A percentile compares a stretch with the other conserved stretches of the same genome.
phyloP scores from a whole-genome alignment of 2,113 vertebrate genomes.

The Peromyscus polionotus region DNA sequence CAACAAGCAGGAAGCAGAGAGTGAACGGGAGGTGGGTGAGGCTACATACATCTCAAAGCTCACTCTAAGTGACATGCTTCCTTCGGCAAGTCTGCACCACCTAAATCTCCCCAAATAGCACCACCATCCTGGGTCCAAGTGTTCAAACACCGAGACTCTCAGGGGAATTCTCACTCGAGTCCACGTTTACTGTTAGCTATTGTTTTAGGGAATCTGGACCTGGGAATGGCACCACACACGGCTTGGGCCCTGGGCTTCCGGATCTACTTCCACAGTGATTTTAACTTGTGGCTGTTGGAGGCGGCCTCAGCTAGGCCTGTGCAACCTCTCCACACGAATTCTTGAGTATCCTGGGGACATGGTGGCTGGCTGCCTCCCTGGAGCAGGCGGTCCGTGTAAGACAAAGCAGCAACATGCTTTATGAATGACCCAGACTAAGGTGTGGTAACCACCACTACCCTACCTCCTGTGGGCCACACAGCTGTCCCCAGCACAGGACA shows the following conservation, averaged over 20 bases:
- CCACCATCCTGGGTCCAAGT: background rate
- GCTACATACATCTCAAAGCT: background rate
- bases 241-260: background rate
- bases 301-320: background rate
- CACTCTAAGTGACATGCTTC: background rate
- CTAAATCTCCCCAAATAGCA: background rate
- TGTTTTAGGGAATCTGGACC: background rate
- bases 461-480: background rate
- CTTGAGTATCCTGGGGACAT: accelerated
- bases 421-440: accelerated
- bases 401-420: no score
- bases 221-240: accelerated
- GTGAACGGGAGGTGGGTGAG: background rate
- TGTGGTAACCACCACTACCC: accelerated
- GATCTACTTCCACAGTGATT: accelerated
- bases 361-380: accelerated
- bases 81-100: background rate
- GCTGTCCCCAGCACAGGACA: background rate
- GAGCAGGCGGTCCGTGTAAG: accelerated
- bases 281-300: accelerated
- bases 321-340: background rate
- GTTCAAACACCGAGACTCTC: background rate
- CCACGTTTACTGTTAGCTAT: accelerated
- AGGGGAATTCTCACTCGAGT: background rate
- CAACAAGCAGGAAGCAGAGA: background rate